Evolutionary conservation across 2,113 vertebrate genomes (phyloP).

Genomic region (Furnarius figulus): DNA sequence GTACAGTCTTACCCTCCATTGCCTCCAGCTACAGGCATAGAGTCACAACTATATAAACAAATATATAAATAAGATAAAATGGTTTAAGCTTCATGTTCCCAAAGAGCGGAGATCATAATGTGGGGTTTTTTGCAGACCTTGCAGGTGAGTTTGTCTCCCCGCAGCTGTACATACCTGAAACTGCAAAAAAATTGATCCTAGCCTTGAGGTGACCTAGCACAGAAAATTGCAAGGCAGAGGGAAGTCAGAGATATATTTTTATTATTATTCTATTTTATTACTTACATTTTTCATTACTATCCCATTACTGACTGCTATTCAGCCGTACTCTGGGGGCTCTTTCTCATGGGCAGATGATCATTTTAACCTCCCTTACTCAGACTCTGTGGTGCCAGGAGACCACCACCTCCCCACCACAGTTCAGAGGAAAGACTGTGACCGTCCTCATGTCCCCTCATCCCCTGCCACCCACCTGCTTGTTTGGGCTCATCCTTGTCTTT

Average conservation of each 20-base stretch:
- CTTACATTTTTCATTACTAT: neutral
- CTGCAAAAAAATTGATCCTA: neutral
- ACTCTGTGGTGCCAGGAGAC: no score
- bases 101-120: neutral
- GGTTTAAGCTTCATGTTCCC: neutral
- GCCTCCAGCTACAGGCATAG: neutral
- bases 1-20: neutral
- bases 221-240: neutral
- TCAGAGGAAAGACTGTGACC: neutral
- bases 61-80: no score
- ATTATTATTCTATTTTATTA: neutral
- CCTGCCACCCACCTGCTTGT: no score
- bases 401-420: neutral
- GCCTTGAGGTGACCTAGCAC: neutral
- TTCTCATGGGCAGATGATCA: rapidly evolving
- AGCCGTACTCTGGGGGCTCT: rapidly evolving
- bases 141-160: neutral
- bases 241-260: neutral
- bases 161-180: neutral
- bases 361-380: neutral
- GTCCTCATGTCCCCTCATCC: rapidly evolving
- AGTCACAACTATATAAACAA: neutral
- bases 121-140: neutral
- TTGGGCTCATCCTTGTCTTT: neutral
- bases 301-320: neutral